Evolutionary conservation across 92 coral and sea anemone species (phyloP).

Genomic region (Pocillopora meandrina): DNA sequence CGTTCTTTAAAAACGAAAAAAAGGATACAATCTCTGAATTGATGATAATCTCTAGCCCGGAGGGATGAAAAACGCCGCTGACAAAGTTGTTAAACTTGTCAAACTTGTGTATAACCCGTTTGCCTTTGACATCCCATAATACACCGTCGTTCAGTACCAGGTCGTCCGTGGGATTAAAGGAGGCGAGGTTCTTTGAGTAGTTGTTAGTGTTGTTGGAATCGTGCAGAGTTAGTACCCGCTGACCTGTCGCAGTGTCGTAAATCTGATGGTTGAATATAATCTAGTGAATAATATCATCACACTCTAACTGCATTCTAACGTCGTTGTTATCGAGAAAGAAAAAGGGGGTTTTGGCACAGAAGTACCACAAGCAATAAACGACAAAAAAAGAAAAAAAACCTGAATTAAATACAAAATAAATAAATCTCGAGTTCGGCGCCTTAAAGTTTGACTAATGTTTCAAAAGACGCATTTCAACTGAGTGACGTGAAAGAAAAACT

Average conservation of each 20-base stretch:
- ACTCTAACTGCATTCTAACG: no score
- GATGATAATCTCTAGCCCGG: conserved; percentile 94
- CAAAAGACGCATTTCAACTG: no score
- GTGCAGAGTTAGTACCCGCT: conserved; percentile 63
- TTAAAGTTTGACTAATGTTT: no score
- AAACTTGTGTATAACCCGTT: conserved; percentile 93
- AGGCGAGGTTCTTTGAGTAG: conserved; percentile 88
- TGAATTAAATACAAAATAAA: no score
- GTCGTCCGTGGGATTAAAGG: conserved; percentile 93
- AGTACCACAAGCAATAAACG: no score
- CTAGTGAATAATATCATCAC: background rate
- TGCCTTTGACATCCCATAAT: conserved; percentile 91
- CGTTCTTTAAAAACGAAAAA: no score
- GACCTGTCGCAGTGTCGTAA: conserved; percentile 87
- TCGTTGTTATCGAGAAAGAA: no score
- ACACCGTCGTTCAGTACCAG: conserved; percentile 95
- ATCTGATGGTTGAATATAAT: conserved; percentile 49
- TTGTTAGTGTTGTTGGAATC: conserved; percentile 84
- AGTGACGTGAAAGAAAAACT: no score
- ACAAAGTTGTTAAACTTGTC: conserved; percentile 96
- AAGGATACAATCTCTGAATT: conserved; percentile 99
- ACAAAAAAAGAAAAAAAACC: no score
- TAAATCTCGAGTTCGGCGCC: no score
- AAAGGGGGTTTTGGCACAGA: no score
- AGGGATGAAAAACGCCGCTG: conserved; percentile 96